Evolutionary conservation across 2,113 vertebrate species (phyloP).

Genomic region (Corvus cornix): DNA sequence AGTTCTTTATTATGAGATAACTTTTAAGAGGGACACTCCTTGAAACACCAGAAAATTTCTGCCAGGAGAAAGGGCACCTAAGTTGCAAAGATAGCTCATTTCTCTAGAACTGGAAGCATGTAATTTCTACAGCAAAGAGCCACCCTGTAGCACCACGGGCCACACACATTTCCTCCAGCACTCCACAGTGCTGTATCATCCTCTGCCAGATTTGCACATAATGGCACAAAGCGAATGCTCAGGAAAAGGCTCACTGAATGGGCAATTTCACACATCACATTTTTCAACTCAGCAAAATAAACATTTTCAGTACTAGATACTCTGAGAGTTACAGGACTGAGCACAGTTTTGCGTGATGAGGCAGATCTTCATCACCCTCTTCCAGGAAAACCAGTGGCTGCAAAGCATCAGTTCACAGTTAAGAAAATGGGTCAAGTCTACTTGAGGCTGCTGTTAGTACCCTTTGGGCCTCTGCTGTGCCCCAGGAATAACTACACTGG

Average conservation of each 20-base stretch:
- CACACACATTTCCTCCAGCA: neutral
- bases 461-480: neutral
- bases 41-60: neutral
- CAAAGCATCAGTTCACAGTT: neutral
- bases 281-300: neutral
- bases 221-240: neutral
- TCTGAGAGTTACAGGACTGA: neutral
- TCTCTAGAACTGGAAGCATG: neutral
- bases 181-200: rapidly evolving
- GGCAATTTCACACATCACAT: neutral
- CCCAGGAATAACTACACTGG: neutral
- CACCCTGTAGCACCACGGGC: neutral
- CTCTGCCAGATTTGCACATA: neutral
- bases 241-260: neutral
- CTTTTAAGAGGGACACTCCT: neutral
- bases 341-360: neutral
- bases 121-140: neutral
- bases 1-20: neutral
- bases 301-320: neutral
- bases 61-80: neutral
- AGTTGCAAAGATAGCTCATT: neutral
- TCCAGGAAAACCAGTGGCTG: neutral
- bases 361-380: neutral
- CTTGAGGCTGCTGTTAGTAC: neutral
- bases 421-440: neutral